Evolutionary conservation across 2,113 vertebrate genomes (phyloP).

Genomic region (Anarhynchus alexandrinus): DNA sequence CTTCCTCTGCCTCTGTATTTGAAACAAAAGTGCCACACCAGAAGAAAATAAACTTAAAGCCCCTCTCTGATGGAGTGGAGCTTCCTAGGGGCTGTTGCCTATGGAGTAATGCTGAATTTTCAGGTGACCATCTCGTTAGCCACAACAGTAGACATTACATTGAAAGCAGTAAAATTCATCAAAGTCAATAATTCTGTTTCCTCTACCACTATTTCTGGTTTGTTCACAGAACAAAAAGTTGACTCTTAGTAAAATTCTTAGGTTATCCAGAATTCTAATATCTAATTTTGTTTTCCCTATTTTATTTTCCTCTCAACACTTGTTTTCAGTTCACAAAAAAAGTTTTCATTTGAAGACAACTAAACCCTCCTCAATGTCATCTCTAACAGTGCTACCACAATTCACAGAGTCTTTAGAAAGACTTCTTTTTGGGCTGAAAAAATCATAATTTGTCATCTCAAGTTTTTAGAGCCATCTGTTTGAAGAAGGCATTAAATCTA

Average conservation of each 20-base stretch:
- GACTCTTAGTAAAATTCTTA: neutral
- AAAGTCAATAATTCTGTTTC: neutral
- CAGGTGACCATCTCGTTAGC: neutral
- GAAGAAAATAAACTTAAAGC: neutral
- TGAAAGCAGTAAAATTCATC: neutral
- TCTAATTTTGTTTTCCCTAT: neutral
- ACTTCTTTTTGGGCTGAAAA: neutral
- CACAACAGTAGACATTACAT: neutral
- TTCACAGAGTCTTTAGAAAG: neutral
- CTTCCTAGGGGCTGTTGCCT: neutral
- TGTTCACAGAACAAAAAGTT: neutral
- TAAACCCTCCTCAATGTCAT: neutral
- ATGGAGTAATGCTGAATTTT: neutral
- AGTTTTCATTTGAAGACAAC: neutral
- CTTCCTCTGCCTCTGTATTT: neutral
- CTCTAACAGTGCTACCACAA: neutral
- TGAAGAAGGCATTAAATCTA: constrained; percentile 37
- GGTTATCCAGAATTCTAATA: neutral
- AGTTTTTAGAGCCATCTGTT: constrained; percentile 44
- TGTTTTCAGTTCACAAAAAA: neutral
- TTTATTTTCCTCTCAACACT: neutral
- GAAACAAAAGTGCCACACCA: neutral
- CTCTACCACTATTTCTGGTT: neutral
- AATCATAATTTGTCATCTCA: constrained; percentile 24
- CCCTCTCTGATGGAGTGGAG: neutral